A percentile compares a stretch with the other conserved stretches of the same genome.
These are phyloP conservation scores for Geococcyx californianus DNA, from an alignment of 2,113 vertebrate species.

Conservation along the genomic window DNA sequence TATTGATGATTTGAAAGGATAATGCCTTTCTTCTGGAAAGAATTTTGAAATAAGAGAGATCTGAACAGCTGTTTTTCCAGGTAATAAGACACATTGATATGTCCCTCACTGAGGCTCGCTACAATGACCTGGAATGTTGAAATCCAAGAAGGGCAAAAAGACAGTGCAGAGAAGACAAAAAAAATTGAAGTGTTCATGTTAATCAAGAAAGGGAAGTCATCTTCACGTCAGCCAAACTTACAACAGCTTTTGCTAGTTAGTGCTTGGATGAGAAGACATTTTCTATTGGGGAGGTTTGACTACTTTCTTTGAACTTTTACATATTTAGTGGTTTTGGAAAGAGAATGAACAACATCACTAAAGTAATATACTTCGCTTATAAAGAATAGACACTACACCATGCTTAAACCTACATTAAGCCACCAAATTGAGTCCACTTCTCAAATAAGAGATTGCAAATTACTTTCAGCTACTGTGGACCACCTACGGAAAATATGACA, in stretches of 20 bases:
- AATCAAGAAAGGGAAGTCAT: not conserved
- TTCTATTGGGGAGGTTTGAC: not conserved
- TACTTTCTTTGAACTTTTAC: not conserved
- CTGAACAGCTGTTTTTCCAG: not conserved
- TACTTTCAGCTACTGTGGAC: not conserved
- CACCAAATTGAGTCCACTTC: not conserved
- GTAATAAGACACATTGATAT: not conserved
- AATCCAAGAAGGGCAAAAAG: not conserved
- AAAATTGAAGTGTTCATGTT: not conserved
- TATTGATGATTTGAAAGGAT: not conserved
- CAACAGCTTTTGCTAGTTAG: not conserved
- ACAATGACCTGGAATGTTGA: not conserved
- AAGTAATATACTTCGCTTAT: not conserved
- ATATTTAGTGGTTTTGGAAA: not conserved
- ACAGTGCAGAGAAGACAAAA: not conserved
- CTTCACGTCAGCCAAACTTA: not conserved
- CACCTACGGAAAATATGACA: not conserved
- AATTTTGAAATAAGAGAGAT: not conserved
- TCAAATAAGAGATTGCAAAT: not conserved
- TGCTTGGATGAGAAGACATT: not conserved
- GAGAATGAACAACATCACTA: not conserved
- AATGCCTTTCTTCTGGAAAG: not conserved
- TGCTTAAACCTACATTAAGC: not conserved
- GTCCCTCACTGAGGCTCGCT: not conserved
- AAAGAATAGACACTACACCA: not conserved